phyloP scores from a whole-genome alignment of 2,113 vertebrate genomes.

The Camelus bactrianus region DNA sequence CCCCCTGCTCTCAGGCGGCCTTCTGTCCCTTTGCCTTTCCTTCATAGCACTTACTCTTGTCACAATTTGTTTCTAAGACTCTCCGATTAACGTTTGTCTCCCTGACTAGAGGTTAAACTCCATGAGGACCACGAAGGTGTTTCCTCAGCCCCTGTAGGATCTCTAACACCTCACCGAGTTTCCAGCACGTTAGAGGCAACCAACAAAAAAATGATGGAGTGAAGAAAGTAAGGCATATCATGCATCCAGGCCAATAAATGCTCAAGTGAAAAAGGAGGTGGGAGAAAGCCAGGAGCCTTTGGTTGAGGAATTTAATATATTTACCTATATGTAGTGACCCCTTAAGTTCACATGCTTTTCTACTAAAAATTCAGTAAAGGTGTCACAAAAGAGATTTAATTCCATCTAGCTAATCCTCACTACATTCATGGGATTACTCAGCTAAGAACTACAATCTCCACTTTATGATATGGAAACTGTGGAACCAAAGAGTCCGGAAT shows the following conservation, averaged over 20 bases:
- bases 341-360: constrained; percentile 42
- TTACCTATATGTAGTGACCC: background rate
- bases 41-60: background rate
- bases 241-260: background rate
- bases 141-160: background rate
- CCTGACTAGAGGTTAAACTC: background rate
- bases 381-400: constrained; percentile 16
- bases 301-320: background rate
- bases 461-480: constrained; percentile 21
- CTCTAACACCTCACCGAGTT: background rate
- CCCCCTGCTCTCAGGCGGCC: background rate
- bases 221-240: background rate
- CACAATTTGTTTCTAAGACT: constrained; percentile 32
- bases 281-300: background rate
- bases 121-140: constrained; percentile 10
- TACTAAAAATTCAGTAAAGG: constrained; percentile 34
- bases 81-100: background rate
- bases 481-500: constrained; percentile 18
- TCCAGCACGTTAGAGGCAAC: background rate
- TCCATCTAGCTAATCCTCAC: constrained; percentile 5
- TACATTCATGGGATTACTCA: background rate
- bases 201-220: constrained; percentile 1
- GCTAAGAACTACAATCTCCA: constrained; percentile 36
- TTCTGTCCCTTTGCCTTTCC: background rate
- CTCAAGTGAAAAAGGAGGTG: background rate